Evolutionary conservation across 2,888 invertebrate species (phyloP), one percentile per base, ranked within the genome.

Genomic region (Drosophila nr. perissopoda): DNA sequence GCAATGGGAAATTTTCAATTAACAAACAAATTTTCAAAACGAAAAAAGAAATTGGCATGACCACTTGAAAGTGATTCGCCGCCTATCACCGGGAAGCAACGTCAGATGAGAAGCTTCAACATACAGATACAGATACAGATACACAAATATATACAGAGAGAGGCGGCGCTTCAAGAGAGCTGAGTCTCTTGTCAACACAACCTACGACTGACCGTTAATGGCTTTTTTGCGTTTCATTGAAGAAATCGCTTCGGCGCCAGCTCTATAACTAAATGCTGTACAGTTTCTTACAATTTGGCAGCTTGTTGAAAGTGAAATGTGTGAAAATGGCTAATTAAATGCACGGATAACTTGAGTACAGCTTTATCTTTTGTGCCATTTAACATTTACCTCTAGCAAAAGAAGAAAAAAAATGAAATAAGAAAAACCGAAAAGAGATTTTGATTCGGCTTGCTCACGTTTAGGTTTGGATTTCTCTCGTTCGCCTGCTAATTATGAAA

Each of bases 221-320:
- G 80, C 72, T 70, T 87, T 86, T 88, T 87, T 89, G 89, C 87
- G 90, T 87, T 87, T 87, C 82, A 86, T 83, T 83, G 78, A 83
- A 84, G 82, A 79, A 78, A 83, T 79, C 71, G 40, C 25, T 36
- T 10, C 25, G 40, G 45, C 45, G 29, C 36, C 42, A 56, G 27
- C 71, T 54, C 27, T 38, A 69, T 69, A 38, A 38, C 53, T 64
- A 48, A 54, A 34, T 21, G 38, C 49, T 60, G 42, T 49, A 57
- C 52, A 64, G 70, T 74, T 71, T 74, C 66, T 73, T 61, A 88
- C 87, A 88, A 83, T 89, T 86, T 86, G 85, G 85, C 85, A 86
- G 90, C 88, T 86, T 71, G 89, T 86, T 85, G 90, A 87, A 87
- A 87, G 87, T 87, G 89, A 90, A 90, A 87, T 88, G 87, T 87